Evolutionary conservation across 2,113 vertebrate genomes (phyloP), one percentile per base, ranked within the genome.

Genomic region (Sturnira hondurensis): DNA sequence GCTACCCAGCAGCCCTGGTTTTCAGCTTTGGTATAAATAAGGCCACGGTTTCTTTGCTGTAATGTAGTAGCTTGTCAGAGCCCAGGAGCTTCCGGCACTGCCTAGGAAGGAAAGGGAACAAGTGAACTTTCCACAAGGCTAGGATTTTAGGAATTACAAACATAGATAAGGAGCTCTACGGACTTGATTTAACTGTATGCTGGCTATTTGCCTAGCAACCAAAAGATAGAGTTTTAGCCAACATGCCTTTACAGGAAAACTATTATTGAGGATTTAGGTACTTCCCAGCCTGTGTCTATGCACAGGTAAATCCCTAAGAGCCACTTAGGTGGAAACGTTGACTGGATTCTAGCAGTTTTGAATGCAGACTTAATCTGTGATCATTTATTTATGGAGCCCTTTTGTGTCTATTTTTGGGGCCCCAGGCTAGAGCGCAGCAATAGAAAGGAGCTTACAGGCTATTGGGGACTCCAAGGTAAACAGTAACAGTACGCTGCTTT

Each of bases 311-410:
- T 63, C 82, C 61, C 77, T 86, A 83, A 86, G 54, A 54, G 28
- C 70, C 36, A 0, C n/a, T 84, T 81, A 41, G 20, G 31, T 90
- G 50, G 90, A 71, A 94, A 92, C 84, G 67, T 67, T 89, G 81
- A 88, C 12, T 92, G 19, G 71, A 88, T 92, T 45, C 45, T 82
- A 78, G 76, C 85, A 95, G 20, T 63, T 92, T 86, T 92, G 86
- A 92, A 89, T 54, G 68, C 86, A 68, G 41, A 77, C 50, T 43
- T 89, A 82, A 50, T 26, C 65, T 89, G 3, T 67, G 73, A n/a
- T 88, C n/a, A 6, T 88, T 91, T 95, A n/a, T 92, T 85, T 22
- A n/a, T 73, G 56, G 28, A 52, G 36, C 17, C 36, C 81, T 83
- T 50, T 45, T 86, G 50, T 91, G 20, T 65, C 16, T 81, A 1